These are phyloP conservation scores for Gastracanthus pulcherrimus DNA, from an alignment of 2,888 invertebrate genomes.

Conservation along the genomic window DNA sequence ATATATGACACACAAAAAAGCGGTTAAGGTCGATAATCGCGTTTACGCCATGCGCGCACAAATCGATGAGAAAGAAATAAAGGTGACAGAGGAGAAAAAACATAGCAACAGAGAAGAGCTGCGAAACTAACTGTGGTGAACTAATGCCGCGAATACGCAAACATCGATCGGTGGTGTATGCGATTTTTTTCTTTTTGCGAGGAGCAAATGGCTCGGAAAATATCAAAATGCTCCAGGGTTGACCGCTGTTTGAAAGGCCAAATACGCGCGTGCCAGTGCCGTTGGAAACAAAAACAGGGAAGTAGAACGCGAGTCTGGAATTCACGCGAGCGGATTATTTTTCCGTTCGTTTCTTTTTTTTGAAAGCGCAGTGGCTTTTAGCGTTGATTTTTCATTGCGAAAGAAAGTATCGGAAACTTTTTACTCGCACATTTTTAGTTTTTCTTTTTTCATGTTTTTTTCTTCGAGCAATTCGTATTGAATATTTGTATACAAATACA, in stretches of 20 bases:
- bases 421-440: no score
- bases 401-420: neutral
- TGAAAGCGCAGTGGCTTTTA: neutral
- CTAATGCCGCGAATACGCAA: neutral
- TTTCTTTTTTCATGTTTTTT: no score
- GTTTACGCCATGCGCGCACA: slow-evolving; percentile 43
- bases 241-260: neutral
- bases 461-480: no score
- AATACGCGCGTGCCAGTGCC: neutral
- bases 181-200: neutral
- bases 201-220: slow-evolving; percentile 5
- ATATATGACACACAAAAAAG: slow-evolving; percentile 28
- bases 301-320: neutral
- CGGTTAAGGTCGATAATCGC: slow-evolving; percentile 46
- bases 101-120: neutral
- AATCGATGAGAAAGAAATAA: slow-evolving; percentile 22
- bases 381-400: neutral
- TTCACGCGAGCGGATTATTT: neutral
- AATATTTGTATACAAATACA: no score
- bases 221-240: neutral
- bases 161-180: neutral
- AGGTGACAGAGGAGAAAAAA: neutral
- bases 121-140: neutral
- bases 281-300: neutral
- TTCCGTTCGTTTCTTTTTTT: neutral